These are phyloP conservation scores for Holothuria scabra DNA, from an alignment of 53 echinoderm and acorn worm species.

Conservation along the genomic window DNA sequence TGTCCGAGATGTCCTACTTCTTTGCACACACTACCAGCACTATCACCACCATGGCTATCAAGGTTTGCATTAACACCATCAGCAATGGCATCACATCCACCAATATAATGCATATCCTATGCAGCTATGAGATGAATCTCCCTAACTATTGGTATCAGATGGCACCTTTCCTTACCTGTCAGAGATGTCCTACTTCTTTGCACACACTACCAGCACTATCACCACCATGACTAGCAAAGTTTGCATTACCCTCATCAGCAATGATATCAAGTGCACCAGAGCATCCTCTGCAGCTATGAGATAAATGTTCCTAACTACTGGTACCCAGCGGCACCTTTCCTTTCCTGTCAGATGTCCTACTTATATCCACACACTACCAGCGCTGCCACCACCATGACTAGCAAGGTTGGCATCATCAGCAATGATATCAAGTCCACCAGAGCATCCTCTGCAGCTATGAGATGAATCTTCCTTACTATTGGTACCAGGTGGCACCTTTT, in stretches of 20 bases:
- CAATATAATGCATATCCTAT: conserved; percentile 52
- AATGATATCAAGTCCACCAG: conserved; percentile 71
- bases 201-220: conserved; percentile 87
- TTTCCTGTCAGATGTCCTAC: conserved; percentile 69
- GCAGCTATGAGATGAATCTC: conserved; percentile 57
- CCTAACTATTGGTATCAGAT: conserved; percentile 56
- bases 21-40: conserved; percentile 85
- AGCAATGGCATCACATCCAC: conserved; percentile 75
- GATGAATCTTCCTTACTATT: conserved; percentile 67
- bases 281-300: conserved; percentile 57
- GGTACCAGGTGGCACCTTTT: neutral
- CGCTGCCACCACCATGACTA: conserved; percentile 78
- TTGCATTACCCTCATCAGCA: conserved; percentile 69
- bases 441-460: conserved; percentile 56
- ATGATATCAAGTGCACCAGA: conserved; percentile 69
- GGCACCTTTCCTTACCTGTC: conserved; percentile 64
- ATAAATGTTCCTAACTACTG: neutral
- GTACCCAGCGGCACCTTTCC: neutral
- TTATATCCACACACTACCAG: conserved; percentile 78
- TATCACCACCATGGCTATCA: conserved; percentile 71
- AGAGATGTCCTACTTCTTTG: conserved; percentile 57
- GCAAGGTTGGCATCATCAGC: conserved; percentile 71
- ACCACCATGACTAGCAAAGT: conserved; percentile 67
- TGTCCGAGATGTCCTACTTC: conserved; percentile 55
- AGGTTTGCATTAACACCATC: conserved; percentile 67